Conservation (phyloP, 2,888 invertebrate species). For the Chouioia cunea region DNA sequence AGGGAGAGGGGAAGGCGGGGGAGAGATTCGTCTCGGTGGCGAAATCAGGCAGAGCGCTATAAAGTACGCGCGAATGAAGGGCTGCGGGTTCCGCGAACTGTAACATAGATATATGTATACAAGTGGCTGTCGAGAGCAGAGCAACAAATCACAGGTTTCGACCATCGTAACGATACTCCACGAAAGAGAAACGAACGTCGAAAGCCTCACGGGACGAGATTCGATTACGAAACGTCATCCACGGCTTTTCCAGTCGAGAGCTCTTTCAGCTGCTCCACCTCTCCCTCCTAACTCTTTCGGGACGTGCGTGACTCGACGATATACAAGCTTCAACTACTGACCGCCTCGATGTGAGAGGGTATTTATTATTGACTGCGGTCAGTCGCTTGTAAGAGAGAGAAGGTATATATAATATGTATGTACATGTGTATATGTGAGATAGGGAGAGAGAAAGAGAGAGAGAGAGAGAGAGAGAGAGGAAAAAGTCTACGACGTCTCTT, state of each 20-base stretch:
- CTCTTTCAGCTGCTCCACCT: slow-evolving; percentile 14
- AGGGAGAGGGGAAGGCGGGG: not conserved
- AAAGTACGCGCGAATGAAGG: slow-evolving; percentile 19
- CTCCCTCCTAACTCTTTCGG: not conserved
- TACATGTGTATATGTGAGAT: too few species aligned
- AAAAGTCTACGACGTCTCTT: not conserved
- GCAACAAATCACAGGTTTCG: slow-evolving; percentile 61
- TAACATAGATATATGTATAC: slow-evolving; percentile 1
- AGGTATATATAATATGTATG: too few species aligned
- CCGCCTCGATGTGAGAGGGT: slow-evolving; percentile 2
- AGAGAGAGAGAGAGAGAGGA: too few species aligned
- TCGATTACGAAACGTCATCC: slow-evolving; percentile 63
- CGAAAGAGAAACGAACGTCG: slow-evolving; percentile 55
- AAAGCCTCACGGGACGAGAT: slow-evolving; percentile 54
- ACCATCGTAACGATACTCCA: slow-evolving; percentile 53
- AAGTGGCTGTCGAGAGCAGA: slow-evolving; percentile 56
- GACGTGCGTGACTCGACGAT: too few species aligned
- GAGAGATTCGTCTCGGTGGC: not conserved
- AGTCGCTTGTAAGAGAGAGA: not conserved
- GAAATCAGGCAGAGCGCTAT: slow-evolving; percentile 16
- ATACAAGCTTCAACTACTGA: not conserved
- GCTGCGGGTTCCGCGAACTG: not conserved
- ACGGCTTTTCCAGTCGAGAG: slow-evolving; percentile 13
- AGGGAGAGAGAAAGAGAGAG: not conserved
- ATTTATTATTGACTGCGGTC: slow-evolving; percentile 1